A percentile compares a stretch with the other conserved stretches of the same genome.
Evolutionary conservation across 2,113 vertebrate genomes (phyloP).

Genomic region (Salvelinus fontinalis): DNA sequence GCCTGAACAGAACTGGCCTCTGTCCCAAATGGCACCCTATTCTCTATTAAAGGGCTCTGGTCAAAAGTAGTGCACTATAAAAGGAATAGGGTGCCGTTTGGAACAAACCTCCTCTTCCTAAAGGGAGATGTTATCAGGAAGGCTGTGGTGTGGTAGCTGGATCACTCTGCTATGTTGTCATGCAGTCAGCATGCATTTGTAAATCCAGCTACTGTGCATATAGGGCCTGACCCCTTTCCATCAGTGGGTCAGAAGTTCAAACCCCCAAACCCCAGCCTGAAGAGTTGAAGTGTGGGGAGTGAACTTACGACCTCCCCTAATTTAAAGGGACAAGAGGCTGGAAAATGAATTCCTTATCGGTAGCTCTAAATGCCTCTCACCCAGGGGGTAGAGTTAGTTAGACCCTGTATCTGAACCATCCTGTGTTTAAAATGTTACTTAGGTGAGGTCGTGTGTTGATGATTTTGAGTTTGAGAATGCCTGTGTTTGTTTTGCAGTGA

Average conservation of each 20-base stretch:
- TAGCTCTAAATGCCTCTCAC: conserved; percentile 27
- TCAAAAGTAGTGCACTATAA: background rate
- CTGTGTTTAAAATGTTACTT: background rate
- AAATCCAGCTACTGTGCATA: conserved; percentile 73
- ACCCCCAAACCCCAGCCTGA: conserved; percentile 58
- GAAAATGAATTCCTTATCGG: conserved; percentile 46
- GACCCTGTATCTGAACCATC: background rate
- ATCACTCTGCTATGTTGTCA: conserved; percentile 65
- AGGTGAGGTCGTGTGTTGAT: background rate
- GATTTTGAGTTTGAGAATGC: no score
- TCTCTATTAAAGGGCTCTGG: background rate
- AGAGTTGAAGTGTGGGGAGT: conserved; percentile 62
- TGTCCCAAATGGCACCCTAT: no score
- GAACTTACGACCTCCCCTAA: conserved; percentile 68
- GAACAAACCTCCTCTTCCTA: conserved; percentile 52
- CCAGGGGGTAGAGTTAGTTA: conserved; percentile 30
- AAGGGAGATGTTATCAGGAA: conserved; percentile 68
- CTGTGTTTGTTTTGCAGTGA: no score
- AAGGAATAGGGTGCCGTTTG: conserved; percentile 5
- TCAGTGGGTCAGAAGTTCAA: conserved; percentile 72
- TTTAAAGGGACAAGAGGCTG: conserved; percentile 50
- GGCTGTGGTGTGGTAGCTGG: conserved; percentile 16
- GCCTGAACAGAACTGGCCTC: background rate
- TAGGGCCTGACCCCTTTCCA: conserved; percentile 34
- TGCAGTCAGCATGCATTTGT: conserved; percentile 70